phyloP scores from a whole-genome alignment of 2,888 invertebrate genomes.

The Charanyca ferruginea region DNA sequence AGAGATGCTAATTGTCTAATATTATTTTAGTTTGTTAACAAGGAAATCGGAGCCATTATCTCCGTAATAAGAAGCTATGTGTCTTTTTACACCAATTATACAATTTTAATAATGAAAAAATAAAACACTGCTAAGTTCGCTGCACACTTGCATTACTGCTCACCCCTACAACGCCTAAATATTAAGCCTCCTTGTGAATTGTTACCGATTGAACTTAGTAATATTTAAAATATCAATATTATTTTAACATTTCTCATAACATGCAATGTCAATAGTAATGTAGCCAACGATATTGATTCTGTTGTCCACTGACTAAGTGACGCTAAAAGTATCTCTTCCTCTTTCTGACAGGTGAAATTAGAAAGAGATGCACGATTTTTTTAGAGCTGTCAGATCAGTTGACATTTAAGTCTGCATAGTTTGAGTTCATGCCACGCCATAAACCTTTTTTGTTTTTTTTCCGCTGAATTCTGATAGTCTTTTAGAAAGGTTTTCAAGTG shows the following conservation, averaged over 20 bases:
- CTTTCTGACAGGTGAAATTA: background rate
- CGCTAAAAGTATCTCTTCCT: background rate
- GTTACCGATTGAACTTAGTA: constrained; percentile 41
- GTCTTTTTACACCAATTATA: too few relatives aligned
- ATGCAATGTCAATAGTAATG: constrained; percentile 62
- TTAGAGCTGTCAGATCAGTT: background rate
- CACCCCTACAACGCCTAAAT: constrained; percentile 39
- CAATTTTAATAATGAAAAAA: background rate
- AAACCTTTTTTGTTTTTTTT: too few relatives aligned
- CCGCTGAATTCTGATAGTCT: too few relatives aligned
- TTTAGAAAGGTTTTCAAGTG: too few relatives aligned
- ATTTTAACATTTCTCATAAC: constrained; percentile 6
- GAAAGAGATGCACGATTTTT: background rate
- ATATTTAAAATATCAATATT: constrained; percentile 9
- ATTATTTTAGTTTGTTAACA: too few relatives aligned
- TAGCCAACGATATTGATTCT: constrained; percentile 33
- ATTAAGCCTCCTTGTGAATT: constrained; percentile 42
- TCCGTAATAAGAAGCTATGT: too few relatives aligned
- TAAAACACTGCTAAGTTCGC: background rate
- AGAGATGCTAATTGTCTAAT: too few relatives aligned
- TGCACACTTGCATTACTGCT: constrained; percentile 1
- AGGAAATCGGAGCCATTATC: too few relatives aligned
- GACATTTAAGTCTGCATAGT: background rate
- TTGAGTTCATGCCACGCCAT: too few relatives aligned
- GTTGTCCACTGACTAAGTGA: constrained; percentile 4